These are phyloP conservation scores for Hozukius guyotensis DNA, from an alignment of 2,797 vertebrate species.

Conservation along the genomic window DNA sequence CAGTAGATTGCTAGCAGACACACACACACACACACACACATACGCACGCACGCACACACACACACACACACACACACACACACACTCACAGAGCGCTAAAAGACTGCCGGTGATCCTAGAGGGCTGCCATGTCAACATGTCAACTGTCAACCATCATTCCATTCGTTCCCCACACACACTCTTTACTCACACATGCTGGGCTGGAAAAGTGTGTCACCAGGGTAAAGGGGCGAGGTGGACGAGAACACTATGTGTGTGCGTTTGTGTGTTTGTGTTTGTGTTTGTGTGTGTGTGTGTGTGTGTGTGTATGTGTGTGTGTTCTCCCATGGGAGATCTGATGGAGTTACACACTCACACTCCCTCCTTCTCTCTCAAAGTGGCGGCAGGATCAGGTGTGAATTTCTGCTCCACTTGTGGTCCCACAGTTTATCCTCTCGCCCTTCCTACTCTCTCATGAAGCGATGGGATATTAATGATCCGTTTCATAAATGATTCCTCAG, in stretches of 20 bases:
- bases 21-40: not conserved
- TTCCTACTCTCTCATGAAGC: conserved; percentile 21
- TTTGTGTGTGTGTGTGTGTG: not conserved
- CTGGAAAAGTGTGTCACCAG: conserved; percentile 64
- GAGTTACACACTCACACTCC: conserved; percentile 27
- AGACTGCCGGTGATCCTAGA: too few species aligned
- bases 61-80: not conserved
- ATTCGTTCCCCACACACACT: not conserved
- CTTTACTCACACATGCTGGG: conserved; percentile 7
- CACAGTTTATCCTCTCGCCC: conserved; percentile 55
- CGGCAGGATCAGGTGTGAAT: conserved; percentile 58
- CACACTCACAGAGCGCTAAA: not conserved
- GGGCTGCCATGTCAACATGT: too few species aligned
- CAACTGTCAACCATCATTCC: too few species aligned
- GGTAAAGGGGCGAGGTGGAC: conserved; percentile 38
- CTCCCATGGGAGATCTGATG: conserved; percentile 47
- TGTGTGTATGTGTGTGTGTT: not conserved
- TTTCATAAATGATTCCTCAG: conserved; percentile 28
- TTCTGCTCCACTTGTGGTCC: conserved; percentile 58
- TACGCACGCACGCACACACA: not conserved
- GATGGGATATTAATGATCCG: conserved; percentile 46
- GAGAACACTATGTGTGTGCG: conserved; percentile 1
- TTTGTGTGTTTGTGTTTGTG: not conserved
- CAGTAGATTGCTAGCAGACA: not conserved
- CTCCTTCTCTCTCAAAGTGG: not conserved